Evolutionary conservation across 2,797 vertebrate species (phyloP).

Genomic region (Crenichthys baileyi): DNA sequence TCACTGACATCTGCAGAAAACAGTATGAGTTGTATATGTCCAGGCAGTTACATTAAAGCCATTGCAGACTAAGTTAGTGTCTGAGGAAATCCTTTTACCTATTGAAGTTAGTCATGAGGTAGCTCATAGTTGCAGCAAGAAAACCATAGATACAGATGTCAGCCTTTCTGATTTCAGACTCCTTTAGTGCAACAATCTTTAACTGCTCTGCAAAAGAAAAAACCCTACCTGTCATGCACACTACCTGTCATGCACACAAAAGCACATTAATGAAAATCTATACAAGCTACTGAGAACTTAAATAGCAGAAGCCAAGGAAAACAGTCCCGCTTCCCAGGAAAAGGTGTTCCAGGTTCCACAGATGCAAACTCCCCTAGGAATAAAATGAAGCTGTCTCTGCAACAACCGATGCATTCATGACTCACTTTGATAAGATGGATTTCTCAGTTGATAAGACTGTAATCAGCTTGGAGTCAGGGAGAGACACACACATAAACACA

Average conservation of each 20-base stretch:
- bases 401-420: slow-evolving; percentile 57
- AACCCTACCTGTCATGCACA: slow-evolving; percentile 34
- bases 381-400: slow-evolving; percentile 23
- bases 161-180: slow-evolving; percentile 26
- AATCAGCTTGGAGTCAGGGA: slow-evolving; percentile 52
- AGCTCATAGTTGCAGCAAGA: slow-evolving; percentile 46
- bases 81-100: background rate
- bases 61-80: background rate
- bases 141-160: slow-evolving; percentile 56
- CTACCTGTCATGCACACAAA: slow-evolving; percentile 15
- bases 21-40: background rate
- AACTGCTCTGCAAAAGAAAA: slow-evolving; percentile 12
- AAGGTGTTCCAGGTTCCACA: slow-evolving; percentile 42
- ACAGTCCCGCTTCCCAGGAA: slow-evolving; percentile 32
- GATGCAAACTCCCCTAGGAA: slow-evolving; percentile 46
- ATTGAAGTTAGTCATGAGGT: slow-evolving; percentile 40
- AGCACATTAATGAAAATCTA: slow-evolving; percentile 32
- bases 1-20: slow-evolving; percentile 30
- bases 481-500: slow-evolving; percentile 24
- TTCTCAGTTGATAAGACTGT: slow-evolving; percentile 64
- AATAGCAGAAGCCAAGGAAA: slow-evolving; percentile 46
- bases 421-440: slow-evolving; percentile 59
- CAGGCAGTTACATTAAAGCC: background rate
- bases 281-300: slow-evolving; percentile 46
- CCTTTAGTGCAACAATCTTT: background rate